Evolutionary conservation across 2,113 vertebrate species (phyloP).

Genomic region (Neopipo cinnamomea): DNA sequence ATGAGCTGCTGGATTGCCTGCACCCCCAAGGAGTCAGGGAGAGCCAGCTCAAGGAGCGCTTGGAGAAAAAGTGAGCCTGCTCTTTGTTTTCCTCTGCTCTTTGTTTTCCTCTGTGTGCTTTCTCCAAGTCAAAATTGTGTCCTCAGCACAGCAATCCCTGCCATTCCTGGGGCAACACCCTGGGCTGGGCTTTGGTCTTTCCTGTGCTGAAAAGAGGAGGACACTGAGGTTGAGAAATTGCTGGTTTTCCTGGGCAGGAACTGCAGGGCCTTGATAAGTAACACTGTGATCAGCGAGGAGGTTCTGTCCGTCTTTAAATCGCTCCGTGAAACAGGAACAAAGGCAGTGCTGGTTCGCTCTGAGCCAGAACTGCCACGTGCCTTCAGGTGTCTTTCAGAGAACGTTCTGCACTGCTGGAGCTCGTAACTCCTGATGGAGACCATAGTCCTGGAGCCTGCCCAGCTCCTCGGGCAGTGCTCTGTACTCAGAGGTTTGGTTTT

Average conservation of each 20-base stretch:
- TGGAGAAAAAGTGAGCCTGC: slow-evolving; percentile 83
- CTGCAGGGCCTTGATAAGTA: neutral
- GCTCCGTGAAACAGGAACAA: neutral
- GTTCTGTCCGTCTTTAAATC: neutral
- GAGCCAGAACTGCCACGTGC: neutral
- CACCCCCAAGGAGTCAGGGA: slow-evolving; percentile 93
- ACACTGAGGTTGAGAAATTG: neutral
- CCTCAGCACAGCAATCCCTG: neutral
- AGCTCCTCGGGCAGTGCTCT: neutral
- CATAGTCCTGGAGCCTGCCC: neutral
- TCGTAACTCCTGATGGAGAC: neutral
- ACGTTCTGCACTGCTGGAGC: neutral
- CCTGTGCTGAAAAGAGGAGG: neutral
- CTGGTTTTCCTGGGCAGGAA: neutral
- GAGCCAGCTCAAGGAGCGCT: slow-evolving; percentile 85
- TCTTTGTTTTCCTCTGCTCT: neutral
- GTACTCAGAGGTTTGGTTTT: neutral
- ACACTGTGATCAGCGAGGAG: neutral
- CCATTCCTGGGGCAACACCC: neutral
- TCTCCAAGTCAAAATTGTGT: neutral
- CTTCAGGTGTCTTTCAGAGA: neutral
- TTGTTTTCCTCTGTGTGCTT: neutral
- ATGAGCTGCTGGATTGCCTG: slow-evolving; percentile 87
- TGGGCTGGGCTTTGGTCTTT: neutral
- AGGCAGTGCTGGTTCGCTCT: neutral